A percentile compares a stretch with the other conserved stretches of the same genome.
These are phyloP conservation scores for Leucania comma DNA, from an alignment of 2,888 invertebrate genomes.

Conservation along the genomic window DNA sequence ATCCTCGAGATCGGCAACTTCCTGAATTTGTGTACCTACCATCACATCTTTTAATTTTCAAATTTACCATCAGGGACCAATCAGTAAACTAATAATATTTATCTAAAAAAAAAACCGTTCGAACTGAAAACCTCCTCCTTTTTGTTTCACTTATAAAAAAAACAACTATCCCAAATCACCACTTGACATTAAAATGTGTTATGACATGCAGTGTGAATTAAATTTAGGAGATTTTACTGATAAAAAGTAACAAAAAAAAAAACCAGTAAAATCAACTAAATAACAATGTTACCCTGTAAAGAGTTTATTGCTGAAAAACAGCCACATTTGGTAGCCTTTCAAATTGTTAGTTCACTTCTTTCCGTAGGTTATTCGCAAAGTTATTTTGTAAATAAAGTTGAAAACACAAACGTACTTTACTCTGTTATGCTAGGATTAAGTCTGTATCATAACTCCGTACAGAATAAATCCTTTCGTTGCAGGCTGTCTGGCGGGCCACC, in stretches of 20 bases:
- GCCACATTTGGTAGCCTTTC: not conserved
- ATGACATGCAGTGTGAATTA: slow-evolving; percentile 39
- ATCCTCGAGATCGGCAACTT: not conserved
- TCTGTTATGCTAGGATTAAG: slow-evolving; percentile 38
- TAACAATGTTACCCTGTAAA: slow-evolving; percentile 4
- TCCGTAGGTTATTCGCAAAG: slow-evolving; percentile 22
- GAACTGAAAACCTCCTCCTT: slow-evolving; percentile 9
- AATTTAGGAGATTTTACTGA: slow-evolving; percentile 30
- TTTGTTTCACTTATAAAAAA: not conserved
- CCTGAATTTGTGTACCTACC: too few species aligned
- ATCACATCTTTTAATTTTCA: not conserved
- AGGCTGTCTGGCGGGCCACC: slow-evolving; percentile 35
- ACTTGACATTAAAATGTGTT: slow-evolving; percentile 7
- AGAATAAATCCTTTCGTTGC: slow-evolving; percentile 44
- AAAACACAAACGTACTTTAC: slow-evolving; percentile 47
- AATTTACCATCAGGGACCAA: not conserved
- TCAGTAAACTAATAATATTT: not conserved
- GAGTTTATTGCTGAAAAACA: slow-evolving; percentile 7
- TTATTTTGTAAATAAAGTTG: slow-evolving; percentile 36
- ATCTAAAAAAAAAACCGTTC: not conserved
- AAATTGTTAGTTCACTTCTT: slow-evolving; percentile 28
- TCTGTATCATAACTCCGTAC: slow-evolving; percentile 43
- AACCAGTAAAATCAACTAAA: slow-evolving; percentile 30
- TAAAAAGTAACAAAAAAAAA: not conserved
- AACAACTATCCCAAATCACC: slow-evolving; percentile 15